These are phyloP conservation scores for Uropsilus gracilis DNA, from an alignment of 2,113 vertebrate genomes.

Conservation along the genomic window DNA sequence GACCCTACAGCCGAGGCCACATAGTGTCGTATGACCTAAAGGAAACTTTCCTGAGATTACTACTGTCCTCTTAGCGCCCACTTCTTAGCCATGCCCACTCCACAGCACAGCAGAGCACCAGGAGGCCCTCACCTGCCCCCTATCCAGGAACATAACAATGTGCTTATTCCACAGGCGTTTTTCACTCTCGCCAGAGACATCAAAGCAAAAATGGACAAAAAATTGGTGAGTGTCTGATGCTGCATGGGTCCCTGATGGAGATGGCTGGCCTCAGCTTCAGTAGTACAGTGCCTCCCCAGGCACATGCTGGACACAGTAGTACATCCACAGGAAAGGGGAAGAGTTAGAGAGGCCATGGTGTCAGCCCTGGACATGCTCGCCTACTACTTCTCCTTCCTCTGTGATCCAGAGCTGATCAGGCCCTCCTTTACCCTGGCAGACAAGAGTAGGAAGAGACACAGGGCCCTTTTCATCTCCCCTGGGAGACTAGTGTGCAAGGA, in stretches of 20 bases:
- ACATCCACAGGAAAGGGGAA: fast-evolving
- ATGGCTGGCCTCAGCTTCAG: fast-evolving
- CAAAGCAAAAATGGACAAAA: constrained; percentile 99
- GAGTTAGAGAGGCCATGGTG: neutral
- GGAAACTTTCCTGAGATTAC: no score
- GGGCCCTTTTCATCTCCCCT: fast-evolving
- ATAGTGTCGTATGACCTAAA: no score
- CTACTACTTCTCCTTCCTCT: neutral
- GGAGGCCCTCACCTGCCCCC: neutral
- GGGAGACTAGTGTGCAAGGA: neutral
- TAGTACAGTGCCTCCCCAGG: neutral
- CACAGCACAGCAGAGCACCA: no score
- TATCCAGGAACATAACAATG: neutral
- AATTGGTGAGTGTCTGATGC: constrained; percentile 90
- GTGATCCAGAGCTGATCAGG: neutral
- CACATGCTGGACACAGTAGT: neutral
- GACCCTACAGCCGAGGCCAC: neutral
- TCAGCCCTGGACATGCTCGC: fast-evolving
- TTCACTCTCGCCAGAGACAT: constrained; percentile 99
- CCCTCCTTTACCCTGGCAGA: neutral
- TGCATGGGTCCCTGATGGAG: fast-evolving
- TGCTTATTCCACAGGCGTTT: constrained; percentile 89
- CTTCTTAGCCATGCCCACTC: no score
- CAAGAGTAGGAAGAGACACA: neutral
- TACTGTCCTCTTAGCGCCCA: neutral